Conservation (phyloP, 2,888 invertebrate genomes). For the Dione vanillae region DNA sequence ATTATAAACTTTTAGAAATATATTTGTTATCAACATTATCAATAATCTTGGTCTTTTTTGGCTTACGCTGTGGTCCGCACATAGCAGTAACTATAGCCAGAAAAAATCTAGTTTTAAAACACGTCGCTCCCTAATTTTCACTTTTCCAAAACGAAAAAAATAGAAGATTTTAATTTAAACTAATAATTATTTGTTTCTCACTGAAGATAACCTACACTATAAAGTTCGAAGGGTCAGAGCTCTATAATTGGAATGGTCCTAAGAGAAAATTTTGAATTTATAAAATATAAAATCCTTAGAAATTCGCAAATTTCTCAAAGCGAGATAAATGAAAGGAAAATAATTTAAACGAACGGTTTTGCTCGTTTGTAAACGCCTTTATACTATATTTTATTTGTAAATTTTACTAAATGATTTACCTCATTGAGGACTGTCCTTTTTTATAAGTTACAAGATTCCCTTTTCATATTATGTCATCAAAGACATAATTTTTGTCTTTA, state of each 20-base stretch:
- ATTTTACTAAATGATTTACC: slow-evolving; percentile 14
- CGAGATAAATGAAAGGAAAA: slow-evolving; percentile 28
- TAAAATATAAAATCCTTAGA: slow-evolving; percentile 28
- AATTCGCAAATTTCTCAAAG: slow-evolving; percentile 37
- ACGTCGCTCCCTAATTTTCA: too few relatives aligned
- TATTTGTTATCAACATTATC: too few relatives aligned
- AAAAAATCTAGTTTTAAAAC: too few relatives aligned
- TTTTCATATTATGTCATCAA: not conserved
- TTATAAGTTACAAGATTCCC: not conserved
- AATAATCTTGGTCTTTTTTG: too few relatives aligned
- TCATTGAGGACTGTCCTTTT: not conserved
- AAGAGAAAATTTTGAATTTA: slow-evolving; percentile 32
- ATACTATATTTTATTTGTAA: slow-evolving; percentile 11
- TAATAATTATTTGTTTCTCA: not conserved
- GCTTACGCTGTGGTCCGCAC: too few relatives aligned
- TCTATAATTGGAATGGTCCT: slow-evolving; percentile 28
- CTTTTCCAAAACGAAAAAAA: too few relatives aligned
- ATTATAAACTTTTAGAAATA: too few relatives aligned
- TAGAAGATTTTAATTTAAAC: not conserved
- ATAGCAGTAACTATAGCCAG: too few relatives aligned
- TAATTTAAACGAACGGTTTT: slow-evolving; percentile 27
- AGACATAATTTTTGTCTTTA: too few relatives aligned
- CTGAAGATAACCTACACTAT: not conserved
- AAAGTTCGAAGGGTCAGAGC: slow-evolving; percentile 22
- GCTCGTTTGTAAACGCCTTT: slow-evolving; percentile 27